A percentile compares a stretch with the other conserved stretches of the same genome.
Evolutionary conservation across 2,888 invertebrate species (phyloP).

Genomic region (Drosophila subquinaria): DNA sequence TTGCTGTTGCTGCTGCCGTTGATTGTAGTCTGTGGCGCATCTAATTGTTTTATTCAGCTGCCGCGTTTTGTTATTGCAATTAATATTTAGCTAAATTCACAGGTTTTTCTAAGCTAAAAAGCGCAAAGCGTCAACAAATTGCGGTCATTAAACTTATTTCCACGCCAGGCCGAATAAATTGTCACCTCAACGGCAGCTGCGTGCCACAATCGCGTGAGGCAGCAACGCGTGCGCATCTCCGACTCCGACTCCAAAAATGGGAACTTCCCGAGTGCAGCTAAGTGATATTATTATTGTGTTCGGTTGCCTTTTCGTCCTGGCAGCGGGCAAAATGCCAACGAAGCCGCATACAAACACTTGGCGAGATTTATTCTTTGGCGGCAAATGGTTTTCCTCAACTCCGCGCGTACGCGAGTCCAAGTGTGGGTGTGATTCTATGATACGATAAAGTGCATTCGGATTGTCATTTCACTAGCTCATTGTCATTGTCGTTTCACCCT

Average conservation of each 20-base stretch:
- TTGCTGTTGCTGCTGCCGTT: constrained; percentile 3
- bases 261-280: constrained; percentile 20
- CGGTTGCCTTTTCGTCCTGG: constrained; percentile 49
- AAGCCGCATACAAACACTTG: constrained; percentile 68
- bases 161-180: constrained; percentile 73
- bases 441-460: not conserved
- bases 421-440: constrained; percentile 65
- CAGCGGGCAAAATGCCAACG: constrained; percentile 48
- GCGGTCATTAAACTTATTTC: constrained; percentile 83
- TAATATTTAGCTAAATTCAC: constrained; percentile 66
- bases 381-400: constrained; percentile 72
- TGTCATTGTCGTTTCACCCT: constrained; percentile 7
- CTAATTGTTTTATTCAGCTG: constrained; percentile 68
- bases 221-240: constrained; percentile 52
- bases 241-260: constrained; percentile 15
- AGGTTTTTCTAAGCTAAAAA: constrained; percentile 57
- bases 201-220: constrained; percentile 59
- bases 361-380: constrained; percentile 83
- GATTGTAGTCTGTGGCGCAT: constrained; percentile 66
- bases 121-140: constrained; percentile 69
- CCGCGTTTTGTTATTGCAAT: constrained; percentile 74
- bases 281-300: constrained; percentile 11
- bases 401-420: constrained; percentile 74
- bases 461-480: constrained; percentile 16
- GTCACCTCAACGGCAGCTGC: constrained; percentile 54